Evolutionary conservation across 2,888 invertebrate genomes (phyloP), one percentile per base, ranked within the genome.

Genomic region (Micropterix aruncella): DNA sequence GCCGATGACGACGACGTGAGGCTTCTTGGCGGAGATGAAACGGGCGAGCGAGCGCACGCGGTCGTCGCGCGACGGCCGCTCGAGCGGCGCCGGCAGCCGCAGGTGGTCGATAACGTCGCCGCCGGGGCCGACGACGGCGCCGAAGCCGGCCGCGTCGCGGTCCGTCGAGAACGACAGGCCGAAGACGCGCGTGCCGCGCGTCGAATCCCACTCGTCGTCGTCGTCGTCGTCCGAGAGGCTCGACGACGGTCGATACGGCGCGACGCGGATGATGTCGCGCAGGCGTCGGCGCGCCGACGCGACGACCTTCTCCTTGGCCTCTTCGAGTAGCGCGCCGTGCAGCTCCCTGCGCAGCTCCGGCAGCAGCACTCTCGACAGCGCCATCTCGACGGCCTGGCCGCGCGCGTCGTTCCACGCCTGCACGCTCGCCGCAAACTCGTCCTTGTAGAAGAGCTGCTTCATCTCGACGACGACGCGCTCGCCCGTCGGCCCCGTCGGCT

Each of bases 351-450:
- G 75, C 52, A 99, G 70, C 57, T 90, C 87, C 0, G 96, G 96
- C 57, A 93, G 80, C 3, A 99, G 79, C 60, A 94, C 84, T 57
- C 86, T 83, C 16, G 76, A 84, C 42, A 96, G 73, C 0, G 96
- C 94, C 48, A 89, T 70, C 54, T 90, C 87, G 0, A 97, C 85
- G 44, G 93, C 90, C 55, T 90, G 85, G 1, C 81, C 80, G 37
- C 99, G 74, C 42, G 95, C 60, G 2, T 81, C 78, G 65, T 99
- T 99, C 99, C 99, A 99, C 53, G 93, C 92, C 60, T 94, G 86
- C 0, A 92, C 92, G 51, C 83, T 83, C 52, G 88, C 88, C 53
- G 92, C 92, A 63, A 93, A 96, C 62, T 95, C 95, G 64, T 96
- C 96, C 76, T 83, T 79, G 52, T 85, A 81, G 57, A 87, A 91